A percentile compares a stretch with the other conserved stretches of the same genome.
phyloP scores from a whole-genome alignment of 1,140 invertebrate genomes.

The Aricia agestis region DNA sequence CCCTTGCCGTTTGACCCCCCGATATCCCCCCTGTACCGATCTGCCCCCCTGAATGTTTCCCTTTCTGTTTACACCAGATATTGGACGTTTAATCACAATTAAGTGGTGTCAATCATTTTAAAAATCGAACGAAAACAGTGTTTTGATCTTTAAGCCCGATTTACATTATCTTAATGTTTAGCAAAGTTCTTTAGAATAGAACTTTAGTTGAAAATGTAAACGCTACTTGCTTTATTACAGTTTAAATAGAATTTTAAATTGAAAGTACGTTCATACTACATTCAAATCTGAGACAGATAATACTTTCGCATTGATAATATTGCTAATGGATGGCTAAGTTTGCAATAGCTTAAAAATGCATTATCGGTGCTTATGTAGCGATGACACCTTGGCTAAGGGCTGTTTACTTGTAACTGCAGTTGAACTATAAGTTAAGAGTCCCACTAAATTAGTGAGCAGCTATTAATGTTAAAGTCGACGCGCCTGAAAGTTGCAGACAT shows the following conservation, averaged over 20 bases:
- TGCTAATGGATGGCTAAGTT: too few species aligned
- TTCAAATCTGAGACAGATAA: too few species aligned
- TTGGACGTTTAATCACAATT: conserved; percentile 9
- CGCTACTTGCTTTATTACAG: too few species aligned
- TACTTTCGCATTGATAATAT: too few species aligned
- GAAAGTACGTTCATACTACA: too few species aligned
- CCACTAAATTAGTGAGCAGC: background rate
- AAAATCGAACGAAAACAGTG: background rate
- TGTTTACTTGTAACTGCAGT: background rate
- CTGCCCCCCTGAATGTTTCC: background rate
- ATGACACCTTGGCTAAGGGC: background rate
- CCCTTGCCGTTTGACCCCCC: background rate
- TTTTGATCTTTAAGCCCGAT: too few species aligned
- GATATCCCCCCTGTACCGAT: background rate
- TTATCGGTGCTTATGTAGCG: background rate
- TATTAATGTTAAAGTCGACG: conserved; percentile 6
- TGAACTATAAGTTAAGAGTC: background rate
- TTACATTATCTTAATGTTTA: too few species aligned
- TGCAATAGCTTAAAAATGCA: background rate
- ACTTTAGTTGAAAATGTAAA: too few species aligned
- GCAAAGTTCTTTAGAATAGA: too few species aligned
- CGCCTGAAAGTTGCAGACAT: background rate
- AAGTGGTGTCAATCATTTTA: conserved; percentile 10
- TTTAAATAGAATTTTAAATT: too few species aligned
- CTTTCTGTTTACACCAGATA: background rate